A percentile compares a stretch with the other conserved stretches of the same genome.
phyloP scores from a whole-genome alignment of 2,113 vertebrate species.

The Anolis sagrei region DNA sequence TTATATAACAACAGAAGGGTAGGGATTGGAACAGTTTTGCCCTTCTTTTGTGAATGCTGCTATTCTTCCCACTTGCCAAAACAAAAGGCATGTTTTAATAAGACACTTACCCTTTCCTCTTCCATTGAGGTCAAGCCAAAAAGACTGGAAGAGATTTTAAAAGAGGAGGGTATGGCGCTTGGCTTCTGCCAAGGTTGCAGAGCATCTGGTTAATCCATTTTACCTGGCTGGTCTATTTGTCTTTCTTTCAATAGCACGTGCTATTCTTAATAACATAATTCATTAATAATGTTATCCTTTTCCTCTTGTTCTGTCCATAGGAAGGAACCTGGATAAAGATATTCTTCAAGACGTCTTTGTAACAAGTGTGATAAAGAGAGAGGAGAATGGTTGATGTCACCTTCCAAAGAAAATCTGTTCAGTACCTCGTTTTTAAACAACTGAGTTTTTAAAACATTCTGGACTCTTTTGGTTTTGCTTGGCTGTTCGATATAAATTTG shows the following conservation, averaged over 20 bases:
- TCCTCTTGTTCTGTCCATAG: constrained; percentile 76
- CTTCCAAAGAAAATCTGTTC: constrained; percentile 36
- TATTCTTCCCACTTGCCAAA: neutral
- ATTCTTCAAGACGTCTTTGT: constrained; percentile 85
- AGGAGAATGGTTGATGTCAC: constrained; percentile 49
- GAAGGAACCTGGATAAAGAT: constrained; percentile 90
- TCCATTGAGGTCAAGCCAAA: neutral
- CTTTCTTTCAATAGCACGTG: neutral
- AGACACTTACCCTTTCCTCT: neutral
- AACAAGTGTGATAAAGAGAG: constrained; percentile 70
- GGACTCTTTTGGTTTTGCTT: constrained; percentile 11
- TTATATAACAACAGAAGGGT: too few relatives aligned
- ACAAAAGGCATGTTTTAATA: neutral
- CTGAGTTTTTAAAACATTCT: neutral
- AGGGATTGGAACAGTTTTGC: neutral
- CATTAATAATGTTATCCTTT: constrained; percentile 24
- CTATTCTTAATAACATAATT: neutral
- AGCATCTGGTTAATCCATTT: neutral
- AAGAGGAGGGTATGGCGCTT: too few relatives aligned
- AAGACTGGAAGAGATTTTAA: neutral
- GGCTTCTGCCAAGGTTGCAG: neutral
- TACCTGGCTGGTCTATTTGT: neutral
- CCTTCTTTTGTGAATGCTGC: neutral
- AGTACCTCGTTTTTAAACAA: constrained; percentile 31
- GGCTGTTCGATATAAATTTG: constrained; percentile 11